These are phyloP conservation scores for Leptopilina boulardi DNA, from an alignment of 1,140 invertebrate genomes.

Conservation along the genomic window DNA sequence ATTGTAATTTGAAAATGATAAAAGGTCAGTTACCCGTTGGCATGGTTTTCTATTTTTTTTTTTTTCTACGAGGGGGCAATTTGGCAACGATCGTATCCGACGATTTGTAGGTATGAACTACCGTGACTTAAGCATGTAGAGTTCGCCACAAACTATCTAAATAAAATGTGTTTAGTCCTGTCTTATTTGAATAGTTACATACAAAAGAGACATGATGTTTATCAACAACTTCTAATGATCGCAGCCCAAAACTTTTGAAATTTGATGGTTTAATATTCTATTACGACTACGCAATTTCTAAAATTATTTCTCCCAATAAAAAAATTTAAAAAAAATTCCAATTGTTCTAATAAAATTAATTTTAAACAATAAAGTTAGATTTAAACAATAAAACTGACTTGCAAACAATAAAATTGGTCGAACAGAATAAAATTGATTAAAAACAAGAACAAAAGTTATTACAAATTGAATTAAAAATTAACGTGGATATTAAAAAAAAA, in stretches of 20 bases:
- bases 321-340: too few relatives aligned
- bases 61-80: slow-evolving; percentile 38
- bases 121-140: slow-evolving; percentile 40
- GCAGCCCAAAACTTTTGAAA: neutral
- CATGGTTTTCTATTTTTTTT: slow-evolving; percentile 54
- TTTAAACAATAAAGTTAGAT: too few relatives aligned
- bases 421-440: too few relatives aligned
- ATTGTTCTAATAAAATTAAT: too few relatives aligned
- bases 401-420: too few relatives aligned
- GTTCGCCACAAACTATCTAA: neutral
- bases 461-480: too few relatives aligned
- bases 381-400: too few relatives aligned
- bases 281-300: too few relatives aligned
- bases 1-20: slow-evolving; percentile 11
- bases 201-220: slow-evolving; percentile 1
- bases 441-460: too few relatives aligned
- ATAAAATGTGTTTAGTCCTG: neutral
- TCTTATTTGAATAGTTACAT: slow-evolving; percentile 8
- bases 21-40: slow-evolving; percentile 57
- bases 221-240: slow-evolving; percentile 8
- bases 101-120: slow-evolving; percentile 23
- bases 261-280: too few relatives aligned
- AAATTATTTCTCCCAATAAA: too few relatives aligned
- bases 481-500: too few relatives aligned
- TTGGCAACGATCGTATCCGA: slow-evolving; percentile 49